Conservation (phyloP, 2,797 vertebrate genomes). For the Typhlichthys eigenmanni region DNA sequence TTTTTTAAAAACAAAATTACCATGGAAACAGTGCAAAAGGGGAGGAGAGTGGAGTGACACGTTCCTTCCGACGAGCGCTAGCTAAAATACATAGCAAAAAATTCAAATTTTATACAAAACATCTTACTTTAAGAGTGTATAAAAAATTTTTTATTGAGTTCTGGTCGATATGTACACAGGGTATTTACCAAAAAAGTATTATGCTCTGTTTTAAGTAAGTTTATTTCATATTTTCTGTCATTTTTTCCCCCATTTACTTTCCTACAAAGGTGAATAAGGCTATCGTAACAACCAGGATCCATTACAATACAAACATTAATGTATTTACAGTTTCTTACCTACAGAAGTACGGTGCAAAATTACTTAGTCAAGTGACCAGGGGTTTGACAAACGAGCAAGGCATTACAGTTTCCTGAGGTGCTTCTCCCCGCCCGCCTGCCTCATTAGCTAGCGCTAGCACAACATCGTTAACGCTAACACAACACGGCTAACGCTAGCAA, state of each 20-base stretch:
- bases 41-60: slow-evolving; percentile 85
- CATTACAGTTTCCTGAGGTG: slow-evolving; percentile 91
- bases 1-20: slow-evolving; percentile 77
- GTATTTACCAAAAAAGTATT: slow-evolving; percentile 95
- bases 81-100: slow-evolving; percentile 99
- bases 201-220: slow-evolving; percentile 76
- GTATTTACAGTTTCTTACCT: slow-evolving; percentile 97
- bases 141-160: slow-evolving; percentile 86
- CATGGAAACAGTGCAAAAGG: slow-evolving; percentile 95
- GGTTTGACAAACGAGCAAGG: slow-evolving; percentile 96
- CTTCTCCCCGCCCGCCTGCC: slow-evolving; percentile 60
- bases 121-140: slow-evolving; percentile 96
- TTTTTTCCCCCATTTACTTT: slow-evolving; percentile 77
- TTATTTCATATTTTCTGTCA: slow-evolving; percentile 67
- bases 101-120: slow-evolving; percentile 99
- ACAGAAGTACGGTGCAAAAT: slow-evolving; percentile 94
- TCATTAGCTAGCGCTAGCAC: slow-evolving; percentile 15
- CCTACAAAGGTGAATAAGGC: slow-evolving; percentile 99
- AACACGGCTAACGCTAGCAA: too few relatives aligned
- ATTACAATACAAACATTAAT: slow-evolving; percentile 95
- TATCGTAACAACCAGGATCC: slow-evolving; percentile 96
- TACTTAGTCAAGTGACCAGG: slow-evolving; percentile 88
- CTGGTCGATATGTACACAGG: slow-evolving; percentile 97
- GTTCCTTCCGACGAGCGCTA: slow-evolving; percentile 95
- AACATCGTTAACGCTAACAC: slow-evolving; percentile 21